Conservation (phyloP, 2,797 vertebrate genomes). For the Eulemur albifrons region DNA sequence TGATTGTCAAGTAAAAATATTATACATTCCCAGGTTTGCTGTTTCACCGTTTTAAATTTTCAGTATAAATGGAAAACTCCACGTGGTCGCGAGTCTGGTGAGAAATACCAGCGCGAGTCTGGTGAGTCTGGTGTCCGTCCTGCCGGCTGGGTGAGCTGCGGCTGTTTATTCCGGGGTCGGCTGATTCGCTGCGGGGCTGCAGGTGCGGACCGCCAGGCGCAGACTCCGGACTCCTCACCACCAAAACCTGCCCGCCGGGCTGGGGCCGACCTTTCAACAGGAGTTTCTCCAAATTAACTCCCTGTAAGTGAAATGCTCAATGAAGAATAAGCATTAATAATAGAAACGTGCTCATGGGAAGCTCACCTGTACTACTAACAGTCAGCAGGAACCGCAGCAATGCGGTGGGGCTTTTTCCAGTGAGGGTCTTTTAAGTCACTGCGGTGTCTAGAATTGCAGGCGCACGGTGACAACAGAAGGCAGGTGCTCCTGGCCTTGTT, state of each 20-base stretch:
- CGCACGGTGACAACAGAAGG: fast-evolving
- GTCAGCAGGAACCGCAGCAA: not conserved
- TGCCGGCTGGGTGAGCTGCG: not conserved
- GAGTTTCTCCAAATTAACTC: not conserved
- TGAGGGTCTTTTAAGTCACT: too few relatives aligned
- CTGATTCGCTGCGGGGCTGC: not conserved
- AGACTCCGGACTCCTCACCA: not conserved
- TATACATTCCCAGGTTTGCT: not conserved
- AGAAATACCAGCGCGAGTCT: not conserved
- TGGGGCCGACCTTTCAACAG: not conserved
- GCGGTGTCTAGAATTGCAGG: not conserved
- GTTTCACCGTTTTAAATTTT: not conserved
- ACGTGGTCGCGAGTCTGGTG: too few relatives aligned
- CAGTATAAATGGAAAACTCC: not conserved
- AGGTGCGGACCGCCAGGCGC: fast-evolving
- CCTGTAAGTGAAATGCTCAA: not conserved
- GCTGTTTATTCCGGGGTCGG: not conserved
- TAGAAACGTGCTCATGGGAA: not conserved
- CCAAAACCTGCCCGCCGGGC: too few relatives aligned
- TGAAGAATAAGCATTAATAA: not conserved
- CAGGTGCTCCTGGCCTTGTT: not conserved
- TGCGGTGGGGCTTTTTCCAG: too few relatives aligned
- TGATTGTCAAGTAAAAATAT: not conserved
- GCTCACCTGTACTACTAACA: not conserved
- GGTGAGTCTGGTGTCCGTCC: fast-evolving